A percentile compares a stretch with the other conserved stretches of the same genome.
These are phyloP conservation scores for Cheirogaleus medius DNA, from an alignment of 2,113 vertebrate genomes.

Conservation along the genomic window DNA sequence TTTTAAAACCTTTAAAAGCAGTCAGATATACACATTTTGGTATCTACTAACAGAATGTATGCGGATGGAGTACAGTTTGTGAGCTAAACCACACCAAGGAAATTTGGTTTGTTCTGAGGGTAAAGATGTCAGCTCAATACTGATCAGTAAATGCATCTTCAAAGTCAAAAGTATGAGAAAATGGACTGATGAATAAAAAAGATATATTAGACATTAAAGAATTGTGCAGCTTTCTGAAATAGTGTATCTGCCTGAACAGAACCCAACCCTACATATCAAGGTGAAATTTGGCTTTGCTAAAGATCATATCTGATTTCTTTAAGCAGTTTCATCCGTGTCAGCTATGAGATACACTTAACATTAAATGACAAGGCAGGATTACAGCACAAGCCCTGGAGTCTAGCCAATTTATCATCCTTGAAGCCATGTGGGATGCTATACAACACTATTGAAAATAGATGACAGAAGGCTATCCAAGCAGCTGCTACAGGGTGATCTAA, in stretches of 20 bases:
- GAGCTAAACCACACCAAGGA: background rate
- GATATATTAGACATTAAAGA: background rate
- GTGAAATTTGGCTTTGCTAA: background rate
- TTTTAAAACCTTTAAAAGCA: background rate
- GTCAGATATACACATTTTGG: background rate
- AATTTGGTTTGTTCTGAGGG: constrained; percentile 15
- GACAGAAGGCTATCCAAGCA: background rate
- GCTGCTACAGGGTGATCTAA: background rate
- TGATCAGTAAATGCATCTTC: background rate
- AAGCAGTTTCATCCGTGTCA: constrained; percentile 32
- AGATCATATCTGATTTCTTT: constrained; percentile 11
- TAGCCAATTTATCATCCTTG: background rate
- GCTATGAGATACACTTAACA: background rate
- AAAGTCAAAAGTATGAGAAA: background rate
- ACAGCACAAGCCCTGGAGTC: background rate
- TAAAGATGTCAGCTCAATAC: background rate
- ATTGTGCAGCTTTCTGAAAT: constrained; percentile 16
- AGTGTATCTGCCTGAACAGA: constrained; percentile 43
- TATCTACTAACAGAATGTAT: background rate
- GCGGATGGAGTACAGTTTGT: background rate
- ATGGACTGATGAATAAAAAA: background rate
- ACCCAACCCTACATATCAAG: background rate
- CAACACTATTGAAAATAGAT: background rate
- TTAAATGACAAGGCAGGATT: constrained; percentile 43
- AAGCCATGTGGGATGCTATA: background rate